These are phyloP conservation scores for Mythimna pallens DNA, from an alignment of 2,888 invertebrate species.

Conservation along the genomic window DNA sequence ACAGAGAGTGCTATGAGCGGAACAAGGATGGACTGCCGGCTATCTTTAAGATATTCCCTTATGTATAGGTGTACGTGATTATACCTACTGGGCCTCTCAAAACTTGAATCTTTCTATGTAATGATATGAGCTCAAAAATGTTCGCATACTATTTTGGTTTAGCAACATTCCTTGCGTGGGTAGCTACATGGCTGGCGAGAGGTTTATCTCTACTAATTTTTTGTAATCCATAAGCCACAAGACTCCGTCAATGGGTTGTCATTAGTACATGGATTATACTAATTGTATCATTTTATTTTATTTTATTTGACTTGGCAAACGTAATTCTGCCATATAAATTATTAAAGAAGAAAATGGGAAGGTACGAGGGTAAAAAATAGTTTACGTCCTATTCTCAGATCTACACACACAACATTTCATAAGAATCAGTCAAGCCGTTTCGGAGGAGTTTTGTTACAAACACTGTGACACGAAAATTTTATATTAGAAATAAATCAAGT, in stretches of 20 bases:
- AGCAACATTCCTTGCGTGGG: constrained; percentile 48
- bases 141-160: constrained; percentile 50
- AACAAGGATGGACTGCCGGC: constrained; percentile 70
- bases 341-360: too few relatives aligned
- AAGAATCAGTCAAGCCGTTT: too few relatives aligned
- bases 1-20: constrained; percentile 56
- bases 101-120: constrained; percentile 69
- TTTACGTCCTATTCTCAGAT: too few relatives aligned
- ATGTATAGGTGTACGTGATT: constrained; percentile 67
- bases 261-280: constrained; percentile 24
- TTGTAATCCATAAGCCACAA: constrained; percentile 32
- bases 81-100: constrained; percentile 75
- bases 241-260: constrained; percentile 25
- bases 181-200: constrained; percentile 24
- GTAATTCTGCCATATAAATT: too few relatives aligned
- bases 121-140: constrained; percentile 57
- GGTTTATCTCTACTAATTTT: constrained; percentile 33
- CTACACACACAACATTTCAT: too few relatives aligned
- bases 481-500: constrained; percentile 6
- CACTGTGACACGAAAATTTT: too few relatives aligned
- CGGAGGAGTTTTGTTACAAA: too few relatives aligned
- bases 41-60: constrained; percentile 69
- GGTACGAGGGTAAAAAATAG: too few relatives aligned
- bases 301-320: too few relatives aligned
- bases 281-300: constrained; percentile 19